These are phyloP conservation scores for Tautogolabrus adspersus DNA, from an alignment of 2,113 vertebrate genomes.

Conservation along the genomic window DNA sequence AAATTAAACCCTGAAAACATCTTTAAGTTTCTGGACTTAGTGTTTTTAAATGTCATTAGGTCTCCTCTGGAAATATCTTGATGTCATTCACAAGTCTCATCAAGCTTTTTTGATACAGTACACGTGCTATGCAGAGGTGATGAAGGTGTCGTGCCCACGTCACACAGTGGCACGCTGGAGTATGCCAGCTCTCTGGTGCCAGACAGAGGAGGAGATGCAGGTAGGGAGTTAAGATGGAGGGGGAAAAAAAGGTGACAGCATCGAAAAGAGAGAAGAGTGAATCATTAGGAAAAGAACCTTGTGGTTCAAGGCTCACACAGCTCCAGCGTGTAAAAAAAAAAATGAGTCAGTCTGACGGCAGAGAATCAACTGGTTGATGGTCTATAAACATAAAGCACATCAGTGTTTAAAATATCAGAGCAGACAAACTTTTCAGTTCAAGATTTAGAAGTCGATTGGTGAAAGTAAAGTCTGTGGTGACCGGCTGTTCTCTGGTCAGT, in stretches of 20 bases:
- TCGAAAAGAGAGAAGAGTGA: slow-evolving; percentile 6
- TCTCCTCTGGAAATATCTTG: slow-evolving; percentile 57
- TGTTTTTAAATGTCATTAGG: slow-evolving; percentile 41
- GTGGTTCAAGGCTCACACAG: slow-evolving; percentile 5
- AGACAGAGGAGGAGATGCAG: slow-evolving; percentile 59
- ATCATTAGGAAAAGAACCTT: slow-evolving; percentile 46
- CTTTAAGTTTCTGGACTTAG: slow-evolving; percentile 19
- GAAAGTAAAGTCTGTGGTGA: slow-evolving; percentile 45
- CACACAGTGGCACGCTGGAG: slow-evolving; percentile 54
- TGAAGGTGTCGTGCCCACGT: slow-evolving; percentile 56
- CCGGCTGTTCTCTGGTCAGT: slow-evolving; percentile 57
- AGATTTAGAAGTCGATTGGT: slow-evolving; percentile 17
- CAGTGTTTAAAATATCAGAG: background rate
- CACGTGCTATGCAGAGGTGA: slow-evolving; percentile 53
- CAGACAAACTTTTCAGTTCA: slow-evolving; percentile 29
- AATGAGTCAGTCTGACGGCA: background rate
- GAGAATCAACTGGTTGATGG: background rate
- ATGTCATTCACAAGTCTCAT: slow-evolving; percentile 53
- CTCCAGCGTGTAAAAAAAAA: slow-evolving; percentile 11
- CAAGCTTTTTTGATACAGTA: slow-evolving; percentile 43
- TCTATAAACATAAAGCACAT: background rate
- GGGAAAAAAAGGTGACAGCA: slow-evolving; percentile 50
- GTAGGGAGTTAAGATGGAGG: slow-evolving; percentile 40
- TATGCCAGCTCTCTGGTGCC: slow-evolving; percentile 67
- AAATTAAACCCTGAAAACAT: background rate